Conservation (phyloP, 2,113 vertebrate genomes). For the Heterocephalus glaber region DNA sequence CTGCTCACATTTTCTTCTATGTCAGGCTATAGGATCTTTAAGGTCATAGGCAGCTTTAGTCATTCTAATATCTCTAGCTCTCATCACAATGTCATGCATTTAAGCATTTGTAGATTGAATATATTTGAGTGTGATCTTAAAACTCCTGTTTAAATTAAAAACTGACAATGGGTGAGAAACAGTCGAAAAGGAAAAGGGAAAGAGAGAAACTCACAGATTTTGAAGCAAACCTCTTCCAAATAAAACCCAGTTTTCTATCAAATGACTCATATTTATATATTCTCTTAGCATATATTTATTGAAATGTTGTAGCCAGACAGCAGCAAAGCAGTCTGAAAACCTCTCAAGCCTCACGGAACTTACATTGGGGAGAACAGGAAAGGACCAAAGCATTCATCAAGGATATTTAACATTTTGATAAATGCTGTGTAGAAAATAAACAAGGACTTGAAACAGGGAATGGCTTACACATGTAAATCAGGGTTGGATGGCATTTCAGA, state of each 20-base stretch:
- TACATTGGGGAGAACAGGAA: background rate
- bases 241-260: background rate
- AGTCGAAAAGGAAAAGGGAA: background rate
- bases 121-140: background rate
- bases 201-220: background rate
- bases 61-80: background rate
- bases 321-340: background rate
- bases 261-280: background rate
- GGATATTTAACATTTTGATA: conserved; percentile 55
- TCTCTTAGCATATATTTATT: background rate
- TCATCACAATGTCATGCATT: background rate
- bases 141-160: background rate
- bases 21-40: background rate
- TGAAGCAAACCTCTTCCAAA: background rate
- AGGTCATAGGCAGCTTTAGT: background rate
- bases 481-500: background rate
- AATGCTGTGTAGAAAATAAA: conserved; percentile 10
- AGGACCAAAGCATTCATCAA: background rate
- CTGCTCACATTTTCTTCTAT: background rate
- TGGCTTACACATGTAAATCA: background rate
- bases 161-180: background rate
- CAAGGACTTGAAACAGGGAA: background rate
- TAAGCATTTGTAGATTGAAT: background rate
- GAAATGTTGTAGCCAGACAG: background rate
- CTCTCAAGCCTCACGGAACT: background rate